Evolutionary conservation across 2,797 vertebrate genomes (phyloP), one percentile per base, ranked within the genome.

Genomic region (Syngnathus rostellatus): DNA sequence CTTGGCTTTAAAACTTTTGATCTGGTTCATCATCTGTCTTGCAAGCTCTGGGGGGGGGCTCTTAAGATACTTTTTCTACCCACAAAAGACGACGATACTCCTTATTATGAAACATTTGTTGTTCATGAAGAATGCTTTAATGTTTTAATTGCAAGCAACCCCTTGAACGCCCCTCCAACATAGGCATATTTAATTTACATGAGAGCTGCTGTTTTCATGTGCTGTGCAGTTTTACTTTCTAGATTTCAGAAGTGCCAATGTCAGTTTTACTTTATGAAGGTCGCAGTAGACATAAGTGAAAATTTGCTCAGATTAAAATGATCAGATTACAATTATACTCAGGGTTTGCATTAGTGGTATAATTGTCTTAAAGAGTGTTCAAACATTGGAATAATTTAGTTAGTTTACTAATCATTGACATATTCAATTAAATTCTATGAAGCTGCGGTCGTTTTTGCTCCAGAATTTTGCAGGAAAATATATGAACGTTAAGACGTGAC

Each of bases 1-100:
- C 70, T 72, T 69, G 62, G 70, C 72, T 68, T 61, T 75, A 46
- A 83, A 85, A 83, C 84, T 83, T 89, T 40, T 70, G 70, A 68
- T 84, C 65, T 5, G 69, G 90, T 86, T 76, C 68, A 72, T 81
- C 81, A 83, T 88, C 83, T 81, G 68, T 88, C 79, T 85, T 74
- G 68, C 72, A 73, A 72, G 75, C 79, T 78, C 62, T 67, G 72
- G 73, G 77, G 23, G 23, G 23, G 79, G 80, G 88, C 84, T 87
- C 80, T 83, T 85, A 46, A 73, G 70, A 68, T 65, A 68, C 6
- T 85, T 78, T 68, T 72, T 65, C 64, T 80, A 57, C 73, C 83
- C 78, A 80, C 81, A 83, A 77, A 73, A 77, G 73, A 78, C 74
- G 71, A 75, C 61, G 80, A 81, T 73, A 63, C 71, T 82, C 74